Evolutionary conservation across 1,140 invertebrate genomes (phyloP).

Genomic region (Bathynomus jamesi): DNA sequence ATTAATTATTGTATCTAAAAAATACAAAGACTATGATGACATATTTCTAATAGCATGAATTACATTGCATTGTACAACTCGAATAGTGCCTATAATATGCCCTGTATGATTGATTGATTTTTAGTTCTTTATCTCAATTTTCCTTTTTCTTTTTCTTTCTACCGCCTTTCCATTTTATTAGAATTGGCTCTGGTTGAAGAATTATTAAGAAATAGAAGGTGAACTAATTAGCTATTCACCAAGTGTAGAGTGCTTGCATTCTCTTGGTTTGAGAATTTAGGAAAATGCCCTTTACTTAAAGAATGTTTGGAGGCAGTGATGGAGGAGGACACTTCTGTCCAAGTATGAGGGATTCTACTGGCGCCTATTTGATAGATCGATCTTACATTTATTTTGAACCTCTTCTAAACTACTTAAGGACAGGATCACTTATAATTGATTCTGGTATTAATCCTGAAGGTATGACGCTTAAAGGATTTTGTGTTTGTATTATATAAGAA

Average conservation of each 20-base stretch:
- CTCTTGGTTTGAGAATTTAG: background rate
- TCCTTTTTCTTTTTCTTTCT: background rate
- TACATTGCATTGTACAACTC: no score
- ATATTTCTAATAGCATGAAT: no score
- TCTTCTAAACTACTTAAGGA: constrained; percentile 92
- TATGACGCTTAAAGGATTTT: no score
- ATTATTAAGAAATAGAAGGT: background rate
- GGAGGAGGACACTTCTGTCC: constrained; percentile 57
- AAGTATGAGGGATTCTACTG: constrained; percentile 62
- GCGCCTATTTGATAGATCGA: constrained; percentile 90
- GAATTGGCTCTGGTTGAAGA: no score
- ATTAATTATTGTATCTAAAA: no score
- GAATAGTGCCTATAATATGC: no score
- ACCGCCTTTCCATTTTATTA: background rate
- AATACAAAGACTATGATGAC: no score
- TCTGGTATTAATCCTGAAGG: constrained; percentile 81
- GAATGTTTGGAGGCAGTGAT: constrained; percentile 69
- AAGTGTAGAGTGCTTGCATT: background rate
- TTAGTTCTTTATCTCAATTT: background rate
- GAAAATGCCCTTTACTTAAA: constrained; percentile 29
- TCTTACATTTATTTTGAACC: constrained; percentile 96
- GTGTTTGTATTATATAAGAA: no score
- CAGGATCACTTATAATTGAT: constrained; percentile 87
- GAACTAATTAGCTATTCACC: background rate
- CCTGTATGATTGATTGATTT: no score